Conservation (phyloP, 2,888 invertebrate genomes). For the Odontothrips loti region DNA sequence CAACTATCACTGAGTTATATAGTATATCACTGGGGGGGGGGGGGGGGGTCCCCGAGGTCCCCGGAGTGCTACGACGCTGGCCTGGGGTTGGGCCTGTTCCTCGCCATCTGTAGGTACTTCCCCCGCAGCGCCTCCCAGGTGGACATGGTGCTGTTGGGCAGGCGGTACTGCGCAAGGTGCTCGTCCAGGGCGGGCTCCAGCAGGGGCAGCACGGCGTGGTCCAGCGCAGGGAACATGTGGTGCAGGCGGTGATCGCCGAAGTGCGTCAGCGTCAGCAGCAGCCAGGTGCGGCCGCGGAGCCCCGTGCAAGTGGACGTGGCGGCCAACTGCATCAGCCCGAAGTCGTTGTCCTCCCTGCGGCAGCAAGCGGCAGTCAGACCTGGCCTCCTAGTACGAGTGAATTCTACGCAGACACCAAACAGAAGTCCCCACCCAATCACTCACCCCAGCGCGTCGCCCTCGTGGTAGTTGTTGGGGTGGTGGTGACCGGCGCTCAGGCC, state of each 20-base stretch:
- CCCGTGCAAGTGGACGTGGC: conserved; percentile 67
- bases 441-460: conserved; percentile 66
- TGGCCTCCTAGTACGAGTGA: not conserved
- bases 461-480: conserved; percentile 73
- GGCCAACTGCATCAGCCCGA: conserved; percentile 73
- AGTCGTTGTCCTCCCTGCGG: conserved; percentile 54
- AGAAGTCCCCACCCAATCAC: not conserved
- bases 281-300: conserved; percentile 52
- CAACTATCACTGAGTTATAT: not conserved
- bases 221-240: conserved; percentile 75
- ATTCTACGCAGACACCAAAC: too few relatives aligned
- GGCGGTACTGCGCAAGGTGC: conserved; percentile 61
- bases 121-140: conserved; percentile 62
- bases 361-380: conserved; percentile 15
- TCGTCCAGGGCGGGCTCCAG: conserved; percentile 60
- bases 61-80: conserved; percentile 25
- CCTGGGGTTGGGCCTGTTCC: conserved; percentile 47
- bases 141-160: conserved; percentile 49
- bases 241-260: conserved; percentile 77
- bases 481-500: conserved; percentile 74
- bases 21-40: not conserved
- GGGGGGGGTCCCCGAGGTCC: not conserved
- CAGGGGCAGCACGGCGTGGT: conserved; percentile 65
- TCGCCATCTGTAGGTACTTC: conserved; percentile 58
- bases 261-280: conserved; percentile 63